Evolutionary conservation across 92 coral and sea anemone species (phyloP).

Genomic region (Palythoa heliodiscus): DNA sequence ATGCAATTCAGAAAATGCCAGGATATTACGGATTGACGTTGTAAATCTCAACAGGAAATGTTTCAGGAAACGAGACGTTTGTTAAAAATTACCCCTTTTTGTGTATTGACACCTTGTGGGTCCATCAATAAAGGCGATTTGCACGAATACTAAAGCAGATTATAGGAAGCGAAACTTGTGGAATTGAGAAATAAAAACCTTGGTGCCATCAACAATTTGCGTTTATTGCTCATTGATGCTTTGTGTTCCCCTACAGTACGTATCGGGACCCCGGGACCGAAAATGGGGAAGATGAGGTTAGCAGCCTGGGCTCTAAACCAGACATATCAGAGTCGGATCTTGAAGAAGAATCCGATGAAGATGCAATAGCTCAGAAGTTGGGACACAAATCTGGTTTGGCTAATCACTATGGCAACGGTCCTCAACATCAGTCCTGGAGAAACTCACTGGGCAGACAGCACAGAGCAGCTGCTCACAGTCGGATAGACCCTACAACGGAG

Average conservation of each 20-base stretch:
- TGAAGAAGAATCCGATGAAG: slow-evolving; percentile 75
- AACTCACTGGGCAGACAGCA: slow-evolving; percentile 66
- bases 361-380: slow-evolving; percentile 55
- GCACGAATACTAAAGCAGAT: too few relatives aligned
- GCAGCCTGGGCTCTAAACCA: slow-evolving; percentile 89
- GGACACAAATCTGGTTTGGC: slow-evolving; percentile 54
- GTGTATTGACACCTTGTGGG: too few relatives aligned
- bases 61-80: too few relatives aligned
- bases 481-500: slow-evolving; percentile 56
- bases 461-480: slow-evolving; percentile 22
- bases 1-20: too few relatives aligned
- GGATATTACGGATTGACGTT: too few relatives aligned
- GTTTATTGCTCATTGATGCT: background rate
- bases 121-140: too few relatives aligned
- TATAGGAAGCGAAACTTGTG: too few relatives aligned
- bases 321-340: slow-evolving; percentile 71
- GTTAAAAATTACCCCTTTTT: too few relatives aligned
- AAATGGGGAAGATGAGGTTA: slow-evolving; percentile 74
- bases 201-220: background rate
- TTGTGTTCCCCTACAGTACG: slow-evolving; percentile 49
- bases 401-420: slow-evolving; percentile 65
- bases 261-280: slow-evolving; percentile 79
- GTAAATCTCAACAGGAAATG: too few relatives aligned
- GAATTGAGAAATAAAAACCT: background rate
- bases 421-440: slow-evolving; percentile 71